These are phyloP conservation scores for Chaetura pelagica DNA, from an alignment of 2,113 vertebrate genomes.

Conservation along the genomic window DNA sequence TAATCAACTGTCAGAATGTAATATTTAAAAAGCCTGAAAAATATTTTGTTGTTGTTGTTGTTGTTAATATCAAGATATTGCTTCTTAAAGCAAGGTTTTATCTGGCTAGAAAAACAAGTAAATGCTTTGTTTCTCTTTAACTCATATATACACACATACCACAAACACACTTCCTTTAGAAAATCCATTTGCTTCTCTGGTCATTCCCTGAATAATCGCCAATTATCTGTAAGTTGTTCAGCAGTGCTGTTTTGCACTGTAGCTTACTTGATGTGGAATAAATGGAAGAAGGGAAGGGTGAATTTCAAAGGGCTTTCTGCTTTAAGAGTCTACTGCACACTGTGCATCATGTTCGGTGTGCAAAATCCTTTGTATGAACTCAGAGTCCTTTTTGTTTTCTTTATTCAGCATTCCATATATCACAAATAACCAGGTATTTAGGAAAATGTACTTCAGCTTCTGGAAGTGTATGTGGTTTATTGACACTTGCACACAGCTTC, in stretches of 20 bases:
- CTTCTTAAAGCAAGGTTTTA: background rate
- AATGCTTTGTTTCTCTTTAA: background rate
- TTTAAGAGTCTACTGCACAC: background rate
- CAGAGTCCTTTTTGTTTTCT: background rate
- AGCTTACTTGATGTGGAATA: background rate
- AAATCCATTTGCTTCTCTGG: background rate
- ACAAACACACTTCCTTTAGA: background rate
- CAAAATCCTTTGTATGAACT: background rate
- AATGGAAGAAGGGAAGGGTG: background rate
- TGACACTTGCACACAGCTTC: background rate
- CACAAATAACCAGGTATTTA: background rate
- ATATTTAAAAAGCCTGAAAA: background rate
- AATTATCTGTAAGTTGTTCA: background rate
- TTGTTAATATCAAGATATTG: background rate
- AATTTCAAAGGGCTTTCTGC: background rate
- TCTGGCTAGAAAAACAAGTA: background rate
- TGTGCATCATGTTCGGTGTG: background rate
- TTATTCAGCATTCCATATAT: background rate
- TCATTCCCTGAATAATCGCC: background rate
- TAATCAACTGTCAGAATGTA: background rate
- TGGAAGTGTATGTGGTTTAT: background rate
- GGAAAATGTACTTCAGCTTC: background rate
- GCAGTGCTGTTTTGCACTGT: background rate
- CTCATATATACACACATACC: background rate
- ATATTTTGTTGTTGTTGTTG: background rate